phyloP scores from a whole-genome alignment of 2,888 invertebrate genomes.

The Pyrrhia umbra region DNA sequence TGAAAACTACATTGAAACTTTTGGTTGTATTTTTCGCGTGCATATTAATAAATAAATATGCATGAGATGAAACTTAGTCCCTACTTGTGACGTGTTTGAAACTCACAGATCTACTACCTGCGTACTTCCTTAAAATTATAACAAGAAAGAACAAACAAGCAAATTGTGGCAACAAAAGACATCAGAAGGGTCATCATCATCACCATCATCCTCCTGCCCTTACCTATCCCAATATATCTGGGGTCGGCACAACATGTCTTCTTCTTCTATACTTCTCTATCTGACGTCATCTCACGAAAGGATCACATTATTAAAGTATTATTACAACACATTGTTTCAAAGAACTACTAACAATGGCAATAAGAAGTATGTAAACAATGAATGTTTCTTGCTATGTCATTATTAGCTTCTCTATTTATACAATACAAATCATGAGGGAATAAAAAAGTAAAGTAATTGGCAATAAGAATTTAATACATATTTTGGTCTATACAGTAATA shows the following conservation, averaged over 20 bases:
- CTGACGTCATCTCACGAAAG: too few species aligned
- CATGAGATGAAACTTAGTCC: too few species aligned
- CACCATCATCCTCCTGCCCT: too few species aligned
- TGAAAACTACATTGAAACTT: constrained; percentile 40
- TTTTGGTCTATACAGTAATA: neutral
- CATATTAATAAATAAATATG: constrained; percentile 29
- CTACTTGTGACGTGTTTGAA: too few species aligned
- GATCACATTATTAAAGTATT: constrained; percentile 8
- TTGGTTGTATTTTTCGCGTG: constrained; percentile 44
- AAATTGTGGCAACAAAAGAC: too few species aligned
- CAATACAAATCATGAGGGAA: constrained; percentile 32
- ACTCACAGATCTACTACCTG: too few species aligned
- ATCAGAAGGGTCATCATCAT: too few species aligned
- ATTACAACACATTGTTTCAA: constrained; percentile 13
- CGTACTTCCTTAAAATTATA: too few species aligned
- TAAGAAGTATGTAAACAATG: constrained; percentile 28
- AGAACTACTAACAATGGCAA: constrained; percentile 31
- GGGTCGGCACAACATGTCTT: too few species aligned
- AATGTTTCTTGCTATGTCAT: constrained; percentile 11
- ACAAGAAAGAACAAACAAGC: too few species aligned
- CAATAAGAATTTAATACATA: neutral
- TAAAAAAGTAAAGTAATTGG: constrained; percentile 5
- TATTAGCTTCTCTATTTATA: constrained; percentile 25
- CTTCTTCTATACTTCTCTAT: too few species aligned
- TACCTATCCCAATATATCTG: too few species aligned